Evolutionary conservation across 2,888 invertebrate species (phyloP).

Genomic region (Scaptomyza parva): DNA sequence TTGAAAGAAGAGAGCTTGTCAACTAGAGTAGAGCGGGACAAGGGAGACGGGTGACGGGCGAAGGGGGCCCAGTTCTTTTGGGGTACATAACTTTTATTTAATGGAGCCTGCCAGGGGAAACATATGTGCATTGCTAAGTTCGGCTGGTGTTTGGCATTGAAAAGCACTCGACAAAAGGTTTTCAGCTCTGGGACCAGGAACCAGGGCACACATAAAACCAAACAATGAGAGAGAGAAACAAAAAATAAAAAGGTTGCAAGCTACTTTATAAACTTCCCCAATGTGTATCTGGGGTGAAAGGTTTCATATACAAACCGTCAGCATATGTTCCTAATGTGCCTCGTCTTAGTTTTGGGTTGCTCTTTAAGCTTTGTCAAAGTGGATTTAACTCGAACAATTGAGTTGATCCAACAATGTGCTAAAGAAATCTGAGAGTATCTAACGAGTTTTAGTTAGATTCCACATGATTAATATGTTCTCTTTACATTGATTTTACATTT

Average conservation of each 20-base stretch:
- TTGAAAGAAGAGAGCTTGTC: slow-evolving; percentile 54
- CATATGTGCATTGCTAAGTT: slow-evolving; percentile 64
- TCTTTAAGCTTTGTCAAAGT: slow-evolving; percentile 35
- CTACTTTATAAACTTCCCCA: slow-evolving; percentile 44
- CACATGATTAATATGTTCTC: no score
- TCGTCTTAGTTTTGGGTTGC: slow-evolving; percentile 14
- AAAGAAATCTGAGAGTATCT: no score
- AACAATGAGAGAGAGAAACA: not conserved
- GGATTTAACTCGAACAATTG: slow-evolving; percentile 32
- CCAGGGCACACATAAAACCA: slow-evolving; percentile 16
- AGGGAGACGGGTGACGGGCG: no score
- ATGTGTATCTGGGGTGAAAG: slow-evolving; percentile 10
- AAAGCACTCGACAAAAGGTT: slow-evolving; percentile 63
- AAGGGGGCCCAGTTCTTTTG: not conserved
- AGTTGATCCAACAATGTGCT: slow-evolving; percentile 16
- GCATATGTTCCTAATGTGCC: slow-evolving; percentile 66
- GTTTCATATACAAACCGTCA: slow-evolving; percentile 11
- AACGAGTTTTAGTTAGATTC: no score
- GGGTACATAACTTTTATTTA: slow-evolving; percentile 69
- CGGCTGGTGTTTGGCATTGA: slow-evolving; percentile 53
- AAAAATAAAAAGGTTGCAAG: slow-evolving; percentile 48
- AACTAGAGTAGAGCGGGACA: slow-evolving; percentile 7
- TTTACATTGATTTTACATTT: no score
- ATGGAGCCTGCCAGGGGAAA: slow-evolving; percentile 59
- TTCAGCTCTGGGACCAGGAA: slow-evolving; percentile 33